These are phyloP conservation scores for Vultur gryphus DNA, from an alignment of 2,797 vertebrate species.

Conservation along the genomic window DNA sequence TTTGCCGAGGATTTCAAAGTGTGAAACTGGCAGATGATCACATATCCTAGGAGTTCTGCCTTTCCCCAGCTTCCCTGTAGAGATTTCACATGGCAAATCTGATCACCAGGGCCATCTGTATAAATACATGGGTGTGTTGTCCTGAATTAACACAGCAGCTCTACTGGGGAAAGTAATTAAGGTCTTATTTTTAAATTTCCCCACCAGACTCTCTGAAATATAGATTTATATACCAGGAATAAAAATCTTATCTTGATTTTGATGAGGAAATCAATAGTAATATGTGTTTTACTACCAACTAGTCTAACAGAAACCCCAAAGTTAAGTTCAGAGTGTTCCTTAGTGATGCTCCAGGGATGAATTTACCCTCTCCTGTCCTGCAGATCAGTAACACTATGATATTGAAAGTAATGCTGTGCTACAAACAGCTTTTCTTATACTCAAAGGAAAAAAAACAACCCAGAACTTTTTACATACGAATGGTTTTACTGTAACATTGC, in stretches of 20 bases:
- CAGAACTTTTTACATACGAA: background rate
- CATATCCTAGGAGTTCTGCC: slow-evolving; percentile 70
- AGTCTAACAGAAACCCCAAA: background rate
- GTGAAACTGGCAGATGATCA: slow-evolving; percentile 70
- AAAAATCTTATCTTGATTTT: slow-evolving; percentile 38
- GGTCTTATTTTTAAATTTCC: slow-evolving; percentile 69
- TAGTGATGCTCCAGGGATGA: background rate
- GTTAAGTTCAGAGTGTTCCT: background rate
- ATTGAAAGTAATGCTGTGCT: background rate
- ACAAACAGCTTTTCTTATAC: background rate
- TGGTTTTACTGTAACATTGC: background rate
- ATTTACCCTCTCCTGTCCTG: background rate
- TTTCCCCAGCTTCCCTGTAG: slow-evolving; percentile 72
- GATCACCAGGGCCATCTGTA: slow-evolving; percentile 75
- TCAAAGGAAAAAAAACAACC: background rate
- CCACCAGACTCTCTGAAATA: slow-evolving; percentile 46
- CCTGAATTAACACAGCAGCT: slow-evolving; percentile 70
- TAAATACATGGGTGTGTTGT: slow-evolving; percentile 73
- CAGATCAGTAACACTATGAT: background rate
- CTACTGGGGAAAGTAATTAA: slow-evolving; percentile 59
- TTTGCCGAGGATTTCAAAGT: slow-evolving; percentile 78
- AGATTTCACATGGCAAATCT: slow-evolving; percentile 69
- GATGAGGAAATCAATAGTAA: slow-evolving; percentile 21
- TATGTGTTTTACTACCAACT: slow-evolving; percentile 4
- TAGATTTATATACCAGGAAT: slow-evolving; percentile 20